phyloP scores from a whole-genome alignment of 2,888 invertebrate species.

The Limenitis camilla region DNA sequence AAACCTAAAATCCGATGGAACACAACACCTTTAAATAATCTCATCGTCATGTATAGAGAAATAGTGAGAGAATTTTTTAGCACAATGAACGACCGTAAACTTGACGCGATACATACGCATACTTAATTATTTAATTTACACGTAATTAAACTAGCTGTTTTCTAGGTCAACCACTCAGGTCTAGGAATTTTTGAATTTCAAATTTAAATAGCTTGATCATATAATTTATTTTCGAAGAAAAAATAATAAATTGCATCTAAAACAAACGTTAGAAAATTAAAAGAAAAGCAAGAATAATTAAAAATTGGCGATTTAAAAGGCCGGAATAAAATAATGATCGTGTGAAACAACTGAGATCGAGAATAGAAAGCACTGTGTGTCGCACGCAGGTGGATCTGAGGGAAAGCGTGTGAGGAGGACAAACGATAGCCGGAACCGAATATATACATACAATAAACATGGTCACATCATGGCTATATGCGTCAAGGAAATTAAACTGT shows the following conservation, averaged over 20 bases:
- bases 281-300: slow-evolving; percentile 12
- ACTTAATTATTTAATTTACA: slow-evolving; percentile 5
- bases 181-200: neutral
- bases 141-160: slow-evolving; percentile 2
- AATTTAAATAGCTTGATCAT: neutral
- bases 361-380: slow-evolving; percentile 74
- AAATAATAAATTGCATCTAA: neutral
- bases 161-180: slow-evolving; percentile 7
- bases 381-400: slow-evolving; percentile 58
- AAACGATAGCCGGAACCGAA: slow-evolving; percentile 42
- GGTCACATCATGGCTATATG: neutral
- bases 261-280: neutral
- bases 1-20: too few relatives aligned
- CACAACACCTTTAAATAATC: neutral
- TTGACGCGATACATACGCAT: slow-evolving; percentile 32
- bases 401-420: slow-evolving; percentile 47
- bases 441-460: slow-evolving; percentile 25
- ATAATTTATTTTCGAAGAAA: too few relatives aligned
- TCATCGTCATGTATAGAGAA: slow-evolving; percentile 31
- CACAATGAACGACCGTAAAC: slow-evolving; percentile 44
- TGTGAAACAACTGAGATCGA: slow-evolving; percentile 45
- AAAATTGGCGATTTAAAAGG: slow-evolving; percentile 11
- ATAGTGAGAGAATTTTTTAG: slow-evolving; percentile 25
- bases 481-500: too few relatives aligned
- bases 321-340: slow-evolving; percentile 19